These are phyloP conservation scores for Salminus brasiliensis DNA, from an alignment of 2,113 vertebrate species.

Conservation along the genomic window DNA sequence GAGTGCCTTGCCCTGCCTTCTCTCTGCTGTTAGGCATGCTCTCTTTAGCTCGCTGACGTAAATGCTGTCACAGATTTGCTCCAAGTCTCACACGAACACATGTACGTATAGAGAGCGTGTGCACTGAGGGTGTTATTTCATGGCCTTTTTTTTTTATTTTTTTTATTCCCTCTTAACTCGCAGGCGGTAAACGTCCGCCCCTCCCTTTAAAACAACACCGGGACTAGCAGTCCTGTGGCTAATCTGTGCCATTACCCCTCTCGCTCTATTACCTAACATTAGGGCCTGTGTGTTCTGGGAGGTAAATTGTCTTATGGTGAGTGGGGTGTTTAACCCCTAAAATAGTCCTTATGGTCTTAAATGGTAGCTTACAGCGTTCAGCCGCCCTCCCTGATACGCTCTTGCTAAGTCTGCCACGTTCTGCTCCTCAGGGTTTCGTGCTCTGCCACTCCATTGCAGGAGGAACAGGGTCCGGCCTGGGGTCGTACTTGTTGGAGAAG, in stretches of 20 bases:
- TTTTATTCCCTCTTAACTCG: slow-evolving; percentile 52
- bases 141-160: no score
- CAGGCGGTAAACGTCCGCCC: slow-evolving; percentile 58
- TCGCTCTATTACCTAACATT: slow-evolving; percentile 68
- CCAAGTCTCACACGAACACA: neutral
- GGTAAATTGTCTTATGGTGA: slow-evolving; percentile 55
- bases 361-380: neutral
- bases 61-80: neutral
- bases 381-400: neutral
- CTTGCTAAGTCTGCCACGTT: slow-evolving; percentile 2
- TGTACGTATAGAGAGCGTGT: neutral
- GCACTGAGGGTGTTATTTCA: slow-evolving; percentile 58
- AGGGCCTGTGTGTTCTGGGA: slow-evolving; percentile 40
- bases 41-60: slow-evolving; percentile 12
- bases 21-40: slow-evolving; percentile 38
- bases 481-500: slow-evolving; percentile 95
- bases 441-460: slow-evolving; percentile 98
- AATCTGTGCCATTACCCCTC: slow-evolving; percentile 63
- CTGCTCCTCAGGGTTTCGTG: slow-evolving; percentile 86
- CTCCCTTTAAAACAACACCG: slow-evolving; percentile 73
- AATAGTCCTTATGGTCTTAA: slow-evolving; percentile 11
- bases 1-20: slow-evolving; percentile 15
- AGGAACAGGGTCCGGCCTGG: slow-evolving; percentile 94
- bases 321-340: slow-evolving; percentile 57
- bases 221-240: slow-evolving; percentile 55